Base-by-base conservation (phyloP, 1,140 invertebrate genomes). In the Nephila pilipes region DNA sequence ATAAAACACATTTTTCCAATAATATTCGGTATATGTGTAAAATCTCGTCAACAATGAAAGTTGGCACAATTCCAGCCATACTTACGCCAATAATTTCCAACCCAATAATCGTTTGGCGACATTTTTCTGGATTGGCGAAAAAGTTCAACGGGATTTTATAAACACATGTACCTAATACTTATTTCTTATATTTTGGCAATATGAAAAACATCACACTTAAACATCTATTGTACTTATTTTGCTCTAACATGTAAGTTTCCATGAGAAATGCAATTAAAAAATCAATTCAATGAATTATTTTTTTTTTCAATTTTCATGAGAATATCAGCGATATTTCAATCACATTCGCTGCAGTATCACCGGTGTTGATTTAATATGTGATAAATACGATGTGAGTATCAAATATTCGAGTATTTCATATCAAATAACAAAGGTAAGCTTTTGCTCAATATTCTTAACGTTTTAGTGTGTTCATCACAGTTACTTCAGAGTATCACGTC, bases 161-260 rank as follows among this genome's bases (percentile, higher is more conserved):
- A 14, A 18, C 12, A 32, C 65, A 18, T 60, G 20, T 18, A 16
- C 22, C 20, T 60, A 60, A 75, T 16, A 75, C 32, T 20, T 29
- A 36, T 75, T 75, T 65, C 22, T 69, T 69, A 29, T 14, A 14
- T 69, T 75, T 75, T 75, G 69, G 69, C 69, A 32, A 29, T 36
- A 32, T 65, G 16, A 25, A 25, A 65, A n/a, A 25, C 63, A 10
- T 75, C 29, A 75, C 18, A 20, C 69, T 75, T 32, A 75, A 16
- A 75, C 69, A 75, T 18, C 69, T 75, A 75, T 75, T 32, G 29
- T 75, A 75, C 14, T 75, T 75, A 75, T 18, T 14, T 75, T 75
- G 29, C 69, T 75, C 25, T 75, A 75, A 75, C 69, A 75, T 32
- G 69, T 12, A 75, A 75, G 69, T 75, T 75, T 25, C 69, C 22